These are phyloP conservation scores for Lapara coniferarum DNA, from an alignment of 2,888 invertebrate species.

Conservation along the genomic window DNA sequence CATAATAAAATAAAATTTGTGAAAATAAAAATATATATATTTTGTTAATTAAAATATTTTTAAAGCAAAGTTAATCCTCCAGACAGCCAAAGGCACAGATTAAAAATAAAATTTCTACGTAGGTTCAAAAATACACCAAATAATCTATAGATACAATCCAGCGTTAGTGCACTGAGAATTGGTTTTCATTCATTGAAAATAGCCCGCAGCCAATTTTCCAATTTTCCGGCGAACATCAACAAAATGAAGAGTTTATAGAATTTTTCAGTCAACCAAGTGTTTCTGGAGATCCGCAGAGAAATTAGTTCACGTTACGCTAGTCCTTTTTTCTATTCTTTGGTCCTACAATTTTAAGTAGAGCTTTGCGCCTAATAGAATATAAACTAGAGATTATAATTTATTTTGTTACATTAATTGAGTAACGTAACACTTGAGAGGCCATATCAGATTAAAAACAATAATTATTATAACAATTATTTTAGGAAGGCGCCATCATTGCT, in stretches of 20 bases:
- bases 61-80: background rate
- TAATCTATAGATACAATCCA: constrained; percentile 22
- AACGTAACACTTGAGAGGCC: too few relatives aligned
- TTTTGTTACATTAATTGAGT: too few relatives aligned
- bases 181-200: constrained; percentile 31
- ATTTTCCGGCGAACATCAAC: constrained; percentile 28
- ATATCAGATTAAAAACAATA: too few relatives aligned
- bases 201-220: constrained; percentile 33
- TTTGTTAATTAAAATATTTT: background rate
- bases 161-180: constrained; percentile 27
- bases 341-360: too few relatives aligned
- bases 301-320: background rate
- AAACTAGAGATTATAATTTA: too few relatives aligned
- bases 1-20: too few relatives aligned
- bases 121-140: constrained; percentile 9
- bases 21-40: background rate
- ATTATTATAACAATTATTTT: too few relatives aligned
- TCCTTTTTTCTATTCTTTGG: background rate
- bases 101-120: background rate
- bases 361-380: too few relatives aligned
- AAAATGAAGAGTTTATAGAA: constrained; percentile 31
- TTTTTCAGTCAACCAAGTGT: constrained; percentile 12
- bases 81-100: background rate
- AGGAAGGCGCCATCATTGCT: too few relatives aligned
- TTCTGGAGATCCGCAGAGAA: background rate